Evolutionary conservation across 2,888 invertebrate species (phyloP).

Genomic region (Callimorpha dominula): DNA sequence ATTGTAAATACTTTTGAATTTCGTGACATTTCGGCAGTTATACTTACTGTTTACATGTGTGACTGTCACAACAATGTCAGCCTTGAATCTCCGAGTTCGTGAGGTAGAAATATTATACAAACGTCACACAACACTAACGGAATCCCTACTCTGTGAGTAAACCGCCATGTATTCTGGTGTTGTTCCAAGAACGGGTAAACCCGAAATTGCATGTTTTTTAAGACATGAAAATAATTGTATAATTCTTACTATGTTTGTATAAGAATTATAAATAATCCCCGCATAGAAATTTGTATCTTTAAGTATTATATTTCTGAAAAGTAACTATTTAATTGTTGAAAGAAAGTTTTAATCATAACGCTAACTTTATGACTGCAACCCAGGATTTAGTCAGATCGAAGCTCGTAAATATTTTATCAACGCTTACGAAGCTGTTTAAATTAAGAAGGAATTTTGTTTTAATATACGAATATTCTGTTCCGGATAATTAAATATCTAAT

Average conservation of each 20-base stretch:
- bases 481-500: neutral
- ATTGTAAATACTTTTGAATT: neutral
- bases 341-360: neutral
- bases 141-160: too few species aligned
- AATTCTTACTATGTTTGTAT: too few species aligned
- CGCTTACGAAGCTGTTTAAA: constrained; percentile 33
- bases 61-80: neutral
- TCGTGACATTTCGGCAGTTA: neutral
- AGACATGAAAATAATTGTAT: too few species aligned
- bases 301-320: neutral
- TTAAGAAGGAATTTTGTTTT: constrained; percentile 32
- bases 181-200: too few species aligned
- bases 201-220: too few species aligned
- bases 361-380: constrained; percentile 1
- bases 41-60: neutral
- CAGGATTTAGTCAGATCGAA: constrained; percentile 19
- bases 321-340: neutral
- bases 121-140: too few species aligned
- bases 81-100: neutral
- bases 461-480: neutral
- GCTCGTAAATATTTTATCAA: constrained; percentile 33
- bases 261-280: too few species aligned
- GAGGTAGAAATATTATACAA: too few species aligned
- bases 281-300: neutral
- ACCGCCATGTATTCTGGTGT: too few species aligned